Conservation (phyloP, 1,140 invertebrate genomes). For the Drosophila nebulosa region DNA sequence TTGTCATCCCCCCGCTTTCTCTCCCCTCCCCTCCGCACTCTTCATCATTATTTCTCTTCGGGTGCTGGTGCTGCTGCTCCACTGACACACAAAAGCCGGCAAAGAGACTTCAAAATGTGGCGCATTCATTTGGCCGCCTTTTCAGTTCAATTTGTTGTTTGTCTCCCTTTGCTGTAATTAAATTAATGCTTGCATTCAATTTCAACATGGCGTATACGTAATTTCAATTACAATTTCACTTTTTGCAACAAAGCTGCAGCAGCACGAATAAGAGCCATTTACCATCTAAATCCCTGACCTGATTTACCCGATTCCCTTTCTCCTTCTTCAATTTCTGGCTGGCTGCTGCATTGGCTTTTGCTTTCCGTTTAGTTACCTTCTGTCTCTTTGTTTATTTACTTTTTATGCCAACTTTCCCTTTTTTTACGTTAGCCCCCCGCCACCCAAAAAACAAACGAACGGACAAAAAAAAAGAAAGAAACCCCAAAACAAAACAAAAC, state of each 20-base stretch:
- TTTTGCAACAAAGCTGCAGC: neutral
- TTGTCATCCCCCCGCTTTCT: slow-evolving; percentile 30
- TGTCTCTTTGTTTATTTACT: slow-evolving; percentile 55
- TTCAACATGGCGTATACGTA: slow-evolving; percentile 56
- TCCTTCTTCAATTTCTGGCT: slow-evolving; percentile 15
- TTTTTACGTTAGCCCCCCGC: slow-evolving; percentile 39
- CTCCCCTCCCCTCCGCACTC: slow-evolving; percentile 8
- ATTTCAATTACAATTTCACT: slow-evolving; percentile 59
- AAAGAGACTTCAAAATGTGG: slow-evolving; percentile 37
- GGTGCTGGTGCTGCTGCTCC: slow-evolving; percentile 49
- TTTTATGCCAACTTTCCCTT: slow-evolving; percentile 75
- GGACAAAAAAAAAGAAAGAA: too few species aligned
- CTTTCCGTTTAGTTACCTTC: slow-evolving; percentile 72
- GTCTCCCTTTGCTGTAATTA: slow-evolving; percentile 48
- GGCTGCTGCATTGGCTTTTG: slow-evolving; percentile 56
- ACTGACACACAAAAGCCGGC: slow-evolving; percentile 66
- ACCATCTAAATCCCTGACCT: slow-evolving; percentile 70
- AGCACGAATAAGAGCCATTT: slow-evolving; percentile 26
- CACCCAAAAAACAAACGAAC: too few species aligned
- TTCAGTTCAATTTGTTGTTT: slow-evolving; percentile 59
- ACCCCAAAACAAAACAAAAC: neutral
- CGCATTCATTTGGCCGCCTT: slow-evolving; percentile 50
- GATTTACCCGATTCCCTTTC: slow-evolving; percentile 55
- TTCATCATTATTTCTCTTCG: slow-evolving; percentile 26
- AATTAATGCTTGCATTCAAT: slow-evolving; percentile 66